phyloP scores from a whole-genome alignment of 1,140 invertebrate species.

The Trichonephila clavipes region DNA sequence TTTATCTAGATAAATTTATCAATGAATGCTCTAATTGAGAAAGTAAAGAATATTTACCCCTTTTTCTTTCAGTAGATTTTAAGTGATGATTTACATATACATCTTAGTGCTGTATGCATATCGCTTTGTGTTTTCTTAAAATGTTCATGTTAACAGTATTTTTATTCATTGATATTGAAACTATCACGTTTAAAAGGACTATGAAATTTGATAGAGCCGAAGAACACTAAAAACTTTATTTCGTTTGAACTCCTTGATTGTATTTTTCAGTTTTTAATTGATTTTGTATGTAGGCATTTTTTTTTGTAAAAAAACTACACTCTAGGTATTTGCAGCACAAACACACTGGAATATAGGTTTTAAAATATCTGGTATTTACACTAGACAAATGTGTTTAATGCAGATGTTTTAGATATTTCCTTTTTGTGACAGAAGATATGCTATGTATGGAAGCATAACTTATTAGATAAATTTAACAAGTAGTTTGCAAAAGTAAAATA shows the following conservation, averaged over 20 bases:
- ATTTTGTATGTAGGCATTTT: neutral
- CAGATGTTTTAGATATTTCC: neutral
- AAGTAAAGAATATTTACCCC: too few species aligned
- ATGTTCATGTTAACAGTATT: neutral
- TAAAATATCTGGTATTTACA: neutral
- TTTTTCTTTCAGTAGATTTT: too few species aligned
- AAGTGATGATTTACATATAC: too few species aligned
- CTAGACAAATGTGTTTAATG: too few species aligned
- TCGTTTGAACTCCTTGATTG: neutral
- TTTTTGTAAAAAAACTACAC: too few species aligned
- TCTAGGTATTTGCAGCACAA: neutral
- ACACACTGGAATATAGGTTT: neutral
- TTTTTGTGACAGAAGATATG: neutral
- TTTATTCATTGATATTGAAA: neutral
- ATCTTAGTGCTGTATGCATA: too few species aligned
- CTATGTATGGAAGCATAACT: neutral
- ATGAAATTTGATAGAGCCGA: neutral
- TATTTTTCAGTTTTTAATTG: neutral
- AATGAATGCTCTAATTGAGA: too few species aligned
- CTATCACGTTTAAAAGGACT: neutral
- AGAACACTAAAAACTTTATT: neutral
- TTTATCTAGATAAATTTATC: too few species aligned
- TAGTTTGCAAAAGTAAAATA: neutral
- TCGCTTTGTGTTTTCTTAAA: too few species aligned
- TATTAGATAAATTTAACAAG: neutral